Base-by-base conservation (phyloP, 2,888 invertebrate genomes). In the Gymnosoma rotundatum region DNA sequence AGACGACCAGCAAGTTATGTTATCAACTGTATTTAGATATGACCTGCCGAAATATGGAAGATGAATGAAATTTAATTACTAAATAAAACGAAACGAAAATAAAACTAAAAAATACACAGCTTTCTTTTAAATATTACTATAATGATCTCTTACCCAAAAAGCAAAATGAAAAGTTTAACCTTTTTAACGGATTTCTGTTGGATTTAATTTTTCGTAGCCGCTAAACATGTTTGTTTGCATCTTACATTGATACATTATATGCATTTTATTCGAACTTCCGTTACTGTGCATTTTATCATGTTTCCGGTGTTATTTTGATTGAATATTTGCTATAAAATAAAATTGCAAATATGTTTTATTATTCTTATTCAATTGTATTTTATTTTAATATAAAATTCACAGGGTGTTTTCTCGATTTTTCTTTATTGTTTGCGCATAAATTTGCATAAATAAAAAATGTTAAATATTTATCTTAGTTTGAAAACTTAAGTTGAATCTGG, bases 291-390 rank as follows among this genome's bases (percentile, higher is more conserved):
- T 78, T 82, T 86, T 86, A 79, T 73, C 82, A 73, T 61, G 78
- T 75, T 86, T 84, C 86, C 82, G 84, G 70, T 76, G 78, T 78
- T 72, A 83, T 69, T 82, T 76, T 80, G 82, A 86, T 87, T 86
- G 85, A 83, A 80, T 78, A 83, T 83, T 85, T 82, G 82, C 75
- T 76, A 75, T 73, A 87, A 85, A 42, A 86, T 87, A 82, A 83
- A 87, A 87, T 87, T 86, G 83, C 80, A 86, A 86, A 81, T 83
- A 70, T 67, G 45, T 83, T 66, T 72, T 56, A 38, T 74, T 50
- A 20, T 25, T 18, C 10, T 58, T 54, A 64, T 50, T 21, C 10
- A 60, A 67, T 2, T 25, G 25, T 25, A 25, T 25, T 25, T 25
- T 25, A 25, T 25, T 58, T 42, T 61, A 14, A 21, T 21, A 20